Evolutionary conservation across 1,140 invertebrate genomes (phyloP).

Genomic region (Spodoptera frugiperda): DNA sequence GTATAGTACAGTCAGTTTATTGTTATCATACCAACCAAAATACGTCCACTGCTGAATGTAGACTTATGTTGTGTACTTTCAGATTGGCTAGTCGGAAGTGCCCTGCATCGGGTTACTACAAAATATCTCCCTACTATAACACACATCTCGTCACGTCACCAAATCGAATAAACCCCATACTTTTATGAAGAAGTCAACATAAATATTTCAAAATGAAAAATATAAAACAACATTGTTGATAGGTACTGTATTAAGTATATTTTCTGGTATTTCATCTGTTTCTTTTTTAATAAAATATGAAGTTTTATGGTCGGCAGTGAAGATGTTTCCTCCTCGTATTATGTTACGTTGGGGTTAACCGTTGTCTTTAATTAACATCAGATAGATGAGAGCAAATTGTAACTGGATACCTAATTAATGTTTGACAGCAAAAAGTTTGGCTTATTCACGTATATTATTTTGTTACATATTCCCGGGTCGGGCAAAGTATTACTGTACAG

Average conservation of each 20-base stretch:
- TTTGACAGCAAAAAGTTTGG: conserved; percentile 21
- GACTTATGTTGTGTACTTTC: too few species aligned
- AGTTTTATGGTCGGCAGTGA: neutral
- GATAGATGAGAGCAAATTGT: conserved; percentile 50
- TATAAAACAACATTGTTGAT: conserved; percentile 16
- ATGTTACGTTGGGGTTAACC: conserved; percentile 36
- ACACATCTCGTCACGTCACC: too few species aligned
- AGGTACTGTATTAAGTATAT: neutral
- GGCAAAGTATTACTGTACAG: too few species aligned
- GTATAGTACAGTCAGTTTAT: too few species aligned
- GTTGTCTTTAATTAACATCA: conserved; percentile 50
- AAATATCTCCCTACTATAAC: too few species aligned
- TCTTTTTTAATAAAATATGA: conserved; percentile 35
- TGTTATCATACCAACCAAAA: too few species aligned
- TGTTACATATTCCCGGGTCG: too few species aligned
- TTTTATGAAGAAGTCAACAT: neutral
- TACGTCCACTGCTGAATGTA: too few species aligned
- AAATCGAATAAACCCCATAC: too few species aligned
- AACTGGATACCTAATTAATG: conserved; percentile 46
- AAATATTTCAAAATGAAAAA: neutral
- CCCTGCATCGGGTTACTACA: too few species aligned
- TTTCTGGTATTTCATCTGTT: neutral
- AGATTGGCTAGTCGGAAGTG: too few species aligned
- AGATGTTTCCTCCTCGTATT: neutral
- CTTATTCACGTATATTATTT: neutral